Percentiles rank a stretch among this genome's conserved stretches.
phyloP scores from a whole-genome alignment of 2,113 vertebrate species.

The Heteronetta atricapilla region DNA sequence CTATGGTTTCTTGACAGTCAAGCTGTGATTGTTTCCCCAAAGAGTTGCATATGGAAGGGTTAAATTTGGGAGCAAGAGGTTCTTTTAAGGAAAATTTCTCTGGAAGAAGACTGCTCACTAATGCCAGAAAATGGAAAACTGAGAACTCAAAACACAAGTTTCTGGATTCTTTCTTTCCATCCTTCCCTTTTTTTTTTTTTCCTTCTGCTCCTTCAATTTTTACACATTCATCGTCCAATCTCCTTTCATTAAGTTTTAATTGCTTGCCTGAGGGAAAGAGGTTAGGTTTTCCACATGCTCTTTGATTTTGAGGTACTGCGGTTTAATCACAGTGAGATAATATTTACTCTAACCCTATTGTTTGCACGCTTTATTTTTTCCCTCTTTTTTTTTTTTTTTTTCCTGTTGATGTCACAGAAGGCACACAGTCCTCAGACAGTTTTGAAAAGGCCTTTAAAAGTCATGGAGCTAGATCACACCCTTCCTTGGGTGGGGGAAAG shows the following conservation, averaged over 20 bases:
- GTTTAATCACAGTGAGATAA: conserved; percentile 81
- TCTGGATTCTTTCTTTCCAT: conserved; percentile 27
- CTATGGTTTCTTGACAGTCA: neutral
- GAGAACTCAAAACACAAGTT: conserved; percentile 9
- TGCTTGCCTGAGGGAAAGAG: conserved; percentile 73
- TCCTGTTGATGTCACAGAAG: conserved; percentile 25
- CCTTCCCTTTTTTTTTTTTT: neutral
- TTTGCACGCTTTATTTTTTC: conserved; percentile 50
- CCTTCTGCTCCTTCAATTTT: conserved; percentile 44
- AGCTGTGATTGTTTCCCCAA: neutral
- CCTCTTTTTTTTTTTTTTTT: neutral
- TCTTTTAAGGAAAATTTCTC: conserved; percentile 12
- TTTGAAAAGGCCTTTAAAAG: conserved; percentile 62
- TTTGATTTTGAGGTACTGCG: conserved; percentile 74
- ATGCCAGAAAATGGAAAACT: conserved; percentile 57
- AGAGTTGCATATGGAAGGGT: neutral
- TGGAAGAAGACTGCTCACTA: neutral
- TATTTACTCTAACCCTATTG: conserved; percentile 69
- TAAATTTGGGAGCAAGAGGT: neutral
- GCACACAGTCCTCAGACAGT: conserved; percentile 7
- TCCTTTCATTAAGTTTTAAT: conserved; percentile 79
- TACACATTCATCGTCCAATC: conserved; percentile 16
- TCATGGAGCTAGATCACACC: conserved; percentile 46
- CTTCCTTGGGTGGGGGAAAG: conserved; percentile 56
- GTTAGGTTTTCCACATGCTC: conserved; percentile 74